Percentiles rank a stretch among this genome's conserved stretches.
These are phyloP conservation scores for Umimayanthus kanabou DNA, from an alignment of 92 coral and sea anemone genomes.

Conservation along the genomic window DNA sequence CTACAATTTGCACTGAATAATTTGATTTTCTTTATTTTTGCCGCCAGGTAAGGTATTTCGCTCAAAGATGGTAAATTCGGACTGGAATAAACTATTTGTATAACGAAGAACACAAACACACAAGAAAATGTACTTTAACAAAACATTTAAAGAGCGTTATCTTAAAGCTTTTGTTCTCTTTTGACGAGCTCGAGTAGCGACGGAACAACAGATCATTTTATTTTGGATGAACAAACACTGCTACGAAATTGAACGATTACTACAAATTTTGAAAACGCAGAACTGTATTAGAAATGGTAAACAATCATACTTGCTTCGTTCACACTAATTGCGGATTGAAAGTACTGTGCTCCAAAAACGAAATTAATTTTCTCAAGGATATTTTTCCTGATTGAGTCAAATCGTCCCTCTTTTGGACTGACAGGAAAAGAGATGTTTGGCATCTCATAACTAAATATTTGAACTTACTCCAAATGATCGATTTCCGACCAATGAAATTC, in stretches of 20 bases:
- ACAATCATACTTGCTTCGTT: background rate
- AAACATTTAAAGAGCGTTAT: constrained; percentile 14
- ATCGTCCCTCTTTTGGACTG: background rate
- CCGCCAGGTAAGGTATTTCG: background rate
- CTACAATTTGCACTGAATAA: background rate
- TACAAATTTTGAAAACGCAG: background rate
- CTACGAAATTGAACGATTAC: too few species aligned
- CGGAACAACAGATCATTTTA: background rate
- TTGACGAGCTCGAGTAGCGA: background rate
- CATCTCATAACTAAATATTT: constrained; percentile 24
- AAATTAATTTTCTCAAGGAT: constrained; percentile 24
- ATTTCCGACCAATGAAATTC: constrained; percentile 3
- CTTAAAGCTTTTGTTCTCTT: background rate
- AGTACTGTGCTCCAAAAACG: background rate
- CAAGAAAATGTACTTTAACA: background rate
- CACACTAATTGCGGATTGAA: background rate
- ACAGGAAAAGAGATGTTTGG: background rate
- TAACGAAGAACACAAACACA: background rate
- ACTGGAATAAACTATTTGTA: background rate
- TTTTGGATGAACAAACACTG: background rate
- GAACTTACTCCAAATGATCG: background rate
- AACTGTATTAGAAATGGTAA: background rate
- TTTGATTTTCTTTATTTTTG: background rate
- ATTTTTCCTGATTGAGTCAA: constrained; percentile 29
- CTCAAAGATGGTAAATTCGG: background rate